Evolutionary conservation across 2,797 vertebrate genomes (phyloP), one percentile per base, ranked within the genome.

Genomic region (Apodemus agrarius): DNA sequence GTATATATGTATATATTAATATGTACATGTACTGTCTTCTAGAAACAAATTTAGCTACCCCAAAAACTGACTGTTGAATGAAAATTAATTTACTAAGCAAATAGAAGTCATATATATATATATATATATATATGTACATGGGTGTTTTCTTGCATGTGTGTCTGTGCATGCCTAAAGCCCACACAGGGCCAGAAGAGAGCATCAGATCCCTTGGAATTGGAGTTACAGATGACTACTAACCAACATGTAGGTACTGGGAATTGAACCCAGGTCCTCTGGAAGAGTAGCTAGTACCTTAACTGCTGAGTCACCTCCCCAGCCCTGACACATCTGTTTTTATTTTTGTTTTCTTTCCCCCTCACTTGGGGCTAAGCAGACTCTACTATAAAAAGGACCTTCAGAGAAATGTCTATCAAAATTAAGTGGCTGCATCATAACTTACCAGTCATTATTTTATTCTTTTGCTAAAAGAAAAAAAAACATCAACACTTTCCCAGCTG

Each of bases 351-450:
- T 46, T 46, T 76, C 24, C 76, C 59, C n/a, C 22, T 67, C 31
- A 16, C 54, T 31, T 4, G 4, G n/a, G 24, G 26, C n/a, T 75
- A 54, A 26, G 69, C 16, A 59, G 3, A 40, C 12, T 54, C 24
- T 85, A 52, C 65, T 52, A 65, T 24, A 94, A 26, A 49, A 93
- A 96, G 59, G 6, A 72, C 19, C n/a, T 94, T 88, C 29, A 90
- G 24, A 86, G 43, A 95, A 94, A 79, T 59, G 24, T 89, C 86
- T 78, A 90, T 52, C 82, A 96, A 79, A 74, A 89, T 67, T 22
- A n/a, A 83, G 0, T 82, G 61, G 49, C 83, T 79, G 4, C 49
- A 83, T 79, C 78, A 90, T 90, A 96, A 94, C 21, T 61, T 81
- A 83, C 17, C 19, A 49, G 43, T 54, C 54, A 79, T 31, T 0